A percentile compares a stretch with the other conserved stretches of the same genome.
Conservation (phyloP, 2,888 invertebrate genomes). For the Frankliniella intonsa region DNA sequence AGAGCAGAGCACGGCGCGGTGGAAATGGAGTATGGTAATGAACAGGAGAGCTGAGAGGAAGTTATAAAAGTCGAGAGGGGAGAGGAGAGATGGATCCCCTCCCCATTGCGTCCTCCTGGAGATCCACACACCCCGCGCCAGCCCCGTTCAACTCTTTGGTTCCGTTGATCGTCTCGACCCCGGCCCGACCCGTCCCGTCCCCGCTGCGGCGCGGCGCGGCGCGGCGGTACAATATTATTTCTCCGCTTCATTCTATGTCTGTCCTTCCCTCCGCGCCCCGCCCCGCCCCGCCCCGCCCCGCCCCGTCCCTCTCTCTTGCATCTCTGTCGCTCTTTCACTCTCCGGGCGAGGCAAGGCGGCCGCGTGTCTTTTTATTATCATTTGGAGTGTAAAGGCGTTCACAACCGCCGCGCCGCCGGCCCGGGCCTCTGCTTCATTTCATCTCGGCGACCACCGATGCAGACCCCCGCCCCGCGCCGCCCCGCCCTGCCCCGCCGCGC, state of each 20-base stretch:
- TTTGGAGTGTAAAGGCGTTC: slow-evolving; percentile 23
- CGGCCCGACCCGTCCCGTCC: too few species aligned
- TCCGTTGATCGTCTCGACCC: too few species aligned
- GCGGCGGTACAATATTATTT: not conserved
- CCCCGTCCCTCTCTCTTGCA: not conserved
- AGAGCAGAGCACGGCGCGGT: too few species aligned
- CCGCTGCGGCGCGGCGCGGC: too few species aligned
- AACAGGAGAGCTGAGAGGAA: too few species aligned
- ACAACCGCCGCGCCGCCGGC: not conserved
- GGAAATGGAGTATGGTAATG: too few species aligned
- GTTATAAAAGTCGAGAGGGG: too few species aligned
- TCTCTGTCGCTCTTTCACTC: not conserved
- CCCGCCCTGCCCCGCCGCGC: not conserved
- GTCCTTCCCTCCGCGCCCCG: not conserved
- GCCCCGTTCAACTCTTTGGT: too few species aligned
- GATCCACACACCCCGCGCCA: too few species aligned
- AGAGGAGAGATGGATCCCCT: too few species aligned
- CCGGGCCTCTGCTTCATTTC: not conserved
- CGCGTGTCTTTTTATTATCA: slow-evolving; percentile 10
- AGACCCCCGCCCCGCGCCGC: not conserved
- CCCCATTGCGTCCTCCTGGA: too few species aligned
- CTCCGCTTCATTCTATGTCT: not conserved
- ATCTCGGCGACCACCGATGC: not conserved
- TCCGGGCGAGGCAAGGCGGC: not conserved
- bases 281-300: not conserved